Conservation (phyloP, 2,888 invertebrate species). For the Stenoptilia bipunctidactyla region DNA sequence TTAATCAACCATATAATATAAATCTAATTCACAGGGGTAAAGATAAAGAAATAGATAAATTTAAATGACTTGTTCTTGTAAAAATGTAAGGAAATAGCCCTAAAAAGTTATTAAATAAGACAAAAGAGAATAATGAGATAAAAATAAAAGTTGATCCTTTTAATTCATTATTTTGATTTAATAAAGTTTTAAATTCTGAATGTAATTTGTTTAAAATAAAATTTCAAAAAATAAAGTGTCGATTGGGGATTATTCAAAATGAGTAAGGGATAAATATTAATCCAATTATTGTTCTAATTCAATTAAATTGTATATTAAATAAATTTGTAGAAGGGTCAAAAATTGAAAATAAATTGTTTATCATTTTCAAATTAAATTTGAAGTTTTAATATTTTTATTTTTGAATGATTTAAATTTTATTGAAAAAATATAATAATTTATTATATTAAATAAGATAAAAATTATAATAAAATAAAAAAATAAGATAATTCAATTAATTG, state of each 20-base stretch:
- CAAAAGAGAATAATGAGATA: constrained; percentile 68
- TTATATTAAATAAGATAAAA: constrained; percentile 47
- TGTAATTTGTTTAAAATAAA: constrained; percentile 52
- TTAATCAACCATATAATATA: constrained; percentile 76
- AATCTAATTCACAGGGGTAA: constrained; percentile 75
- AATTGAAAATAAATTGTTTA: constrained; percentile 76
- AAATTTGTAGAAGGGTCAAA: constrained; percentile 74
- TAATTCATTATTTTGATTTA: constrained; percentile 46
- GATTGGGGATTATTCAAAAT: constrained; percentile 69
- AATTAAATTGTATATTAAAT: constrained; percentile 68
- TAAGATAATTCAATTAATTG: constrained; percentile 67
- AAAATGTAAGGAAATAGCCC: constrained; percentile 80
- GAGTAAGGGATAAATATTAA: constrained; percentile 60
- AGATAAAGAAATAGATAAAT: constrained; percentile 69
- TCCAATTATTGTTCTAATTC: constrained; percentile 68
- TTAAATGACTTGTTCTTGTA: constrained; percentile 76
- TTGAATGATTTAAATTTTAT: constrained; percentile 27
- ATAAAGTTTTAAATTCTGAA: constrained; percentile 71
- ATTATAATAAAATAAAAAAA: constrained; percentile 44
- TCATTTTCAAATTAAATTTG: constrained; percentile 69
- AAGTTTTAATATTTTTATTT: constrained; percentile 26
- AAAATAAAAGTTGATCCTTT: constrained; percentile 68
- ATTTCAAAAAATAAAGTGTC: constrained; percentile 59
- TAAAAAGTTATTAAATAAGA: constrained; percentile 78
- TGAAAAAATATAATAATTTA: constrained; percentile 62